Conservation (phyloP, 2,888 invertebrate genomes). For the Sepioteuthis lessoniana region DNA sequence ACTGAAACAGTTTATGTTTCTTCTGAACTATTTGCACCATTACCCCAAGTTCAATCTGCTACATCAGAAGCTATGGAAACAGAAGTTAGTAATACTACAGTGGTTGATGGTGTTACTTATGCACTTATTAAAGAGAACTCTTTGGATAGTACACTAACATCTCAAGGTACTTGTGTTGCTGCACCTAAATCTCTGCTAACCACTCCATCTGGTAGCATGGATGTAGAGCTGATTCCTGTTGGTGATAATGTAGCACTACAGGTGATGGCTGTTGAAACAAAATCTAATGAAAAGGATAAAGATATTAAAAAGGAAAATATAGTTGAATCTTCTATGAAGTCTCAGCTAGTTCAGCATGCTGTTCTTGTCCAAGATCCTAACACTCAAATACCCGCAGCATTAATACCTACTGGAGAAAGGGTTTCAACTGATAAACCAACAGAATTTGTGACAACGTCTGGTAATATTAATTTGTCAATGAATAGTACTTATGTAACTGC, state of each 20-base stretch:
- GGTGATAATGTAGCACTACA: conserved; percentile 41
- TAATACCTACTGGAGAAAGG: background rate
- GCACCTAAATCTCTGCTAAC: conserved; percentile 23
- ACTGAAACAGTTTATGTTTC: conserved; percentile 38
- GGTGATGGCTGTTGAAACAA: conserved; percentile 44
- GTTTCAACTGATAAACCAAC: background rate
- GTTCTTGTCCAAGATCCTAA: conserved; percentile 42
- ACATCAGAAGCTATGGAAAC: conserved; percentile 35
- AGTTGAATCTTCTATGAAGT: background rate
- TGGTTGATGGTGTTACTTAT: conserved; percentile 45
- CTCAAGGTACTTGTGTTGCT: background rate
- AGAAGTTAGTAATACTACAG: conserved; percentile 42
- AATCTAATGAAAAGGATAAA: conserved; percentile 39
- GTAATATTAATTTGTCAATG: conserved; percentile 3
- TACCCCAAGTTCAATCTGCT: conserved; percentile 10
- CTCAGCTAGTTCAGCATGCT: conserved; percentile 34
- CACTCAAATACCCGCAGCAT: background rate
- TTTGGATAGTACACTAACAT: background rate
- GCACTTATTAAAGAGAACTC: conserved; percentile 35
- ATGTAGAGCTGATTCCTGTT: conserved; percentile 43
- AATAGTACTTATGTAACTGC: conserved; percentile 38
- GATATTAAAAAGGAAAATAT: background rate
- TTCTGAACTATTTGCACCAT: conserved; percentile 25
- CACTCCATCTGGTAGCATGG: background rate
- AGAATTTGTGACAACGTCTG: conserved; percentile 40